phyloP scores from a whole-genome alignment of 2,888 invertebrate genomes.

The Bombyx huttoni region DNA sequence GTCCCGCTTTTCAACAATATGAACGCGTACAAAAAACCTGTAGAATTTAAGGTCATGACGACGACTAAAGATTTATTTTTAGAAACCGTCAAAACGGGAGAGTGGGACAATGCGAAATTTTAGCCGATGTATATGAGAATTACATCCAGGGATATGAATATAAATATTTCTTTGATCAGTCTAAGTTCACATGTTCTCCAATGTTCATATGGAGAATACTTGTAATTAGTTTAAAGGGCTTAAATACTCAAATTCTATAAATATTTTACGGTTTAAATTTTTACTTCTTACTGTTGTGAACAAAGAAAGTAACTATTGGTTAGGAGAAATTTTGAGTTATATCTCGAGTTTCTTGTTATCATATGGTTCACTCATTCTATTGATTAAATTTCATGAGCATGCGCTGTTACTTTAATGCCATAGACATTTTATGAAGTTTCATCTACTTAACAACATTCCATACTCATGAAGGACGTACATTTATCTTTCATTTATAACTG shows the following conservation, averaged over 20 bases:
- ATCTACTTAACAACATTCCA: too few species aligned
- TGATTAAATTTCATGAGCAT: not conserved
- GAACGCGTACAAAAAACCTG: slow-evolving; percentile 1
- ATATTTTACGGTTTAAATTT: too few species aligned
- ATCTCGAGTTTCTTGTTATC: not conserved
- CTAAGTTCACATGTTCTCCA: too few species aligned
- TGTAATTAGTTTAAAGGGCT: too few species aligned
- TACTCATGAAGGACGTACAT: too few species aligned
- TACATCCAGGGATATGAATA: slow-evolving; percentile 10
- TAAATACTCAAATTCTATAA: too few species aligned
- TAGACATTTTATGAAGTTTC: not conserved
- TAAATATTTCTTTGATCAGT: too few species aligned
- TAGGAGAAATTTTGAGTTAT: not conserved
- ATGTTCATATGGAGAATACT: too few species aligned
- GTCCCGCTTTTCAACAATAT: not conserved
- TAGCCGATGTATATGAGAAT: slow-evolving; percentile 23
- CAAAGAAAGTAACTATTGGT: not conserved
- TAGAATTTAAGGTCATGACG: slow-evolving; percentile 57
- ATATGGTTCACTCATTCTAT: not conserved
- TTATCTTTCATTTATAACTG: too few species aligned
- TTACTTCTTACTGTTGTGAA: too few species aligned
- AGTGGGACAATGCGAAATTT: slow-evolving; percentile 33
- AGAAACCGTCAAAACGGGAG: slow-evolving; percentile 31
- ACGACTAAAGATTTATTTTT: slow-evolving; percentile 22
- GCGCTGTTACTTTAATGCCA: not conserved